Base-by-base conservation (phyloP, 2,113 vertebrate genomes). In the Neopipo cinnamomea region DNA sequence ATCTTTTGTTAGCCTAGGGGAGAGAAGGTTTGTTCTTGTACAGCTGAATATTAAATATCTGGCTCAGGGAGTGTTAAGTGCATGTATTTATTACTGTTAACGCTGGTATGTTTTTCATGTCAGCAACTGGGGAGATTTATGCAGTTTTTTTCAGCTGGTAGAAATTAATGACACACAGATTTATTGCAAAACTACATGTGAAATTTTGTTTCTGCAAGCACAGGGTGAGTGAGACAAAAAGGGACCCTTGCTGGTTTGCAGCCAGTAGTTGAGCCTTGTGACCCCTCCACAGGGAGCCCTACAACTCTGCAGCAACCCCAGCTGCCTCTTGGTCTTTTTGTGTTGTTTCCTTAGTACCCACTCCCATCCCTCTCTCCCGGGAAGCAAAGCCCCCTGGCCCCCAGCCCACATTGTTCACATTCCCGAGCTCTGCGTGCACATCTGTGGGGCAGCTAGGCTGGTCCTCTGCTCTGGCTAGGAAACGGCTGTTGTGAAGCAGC, bases 71-170 rank as follows among this genome's bases (percentile, higher is more conserved):
- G 68, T 37, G 52, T 91, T 67, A 87, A 80, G 33, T 81, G 53
- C 31, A 11, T 86, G 55, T 74, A 37, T 91, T 89, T 84, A 67
- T 63, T 86, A 31, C 37, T 78, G 19, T 46, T 91, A 49, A 41
- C 37, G n/a, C 35, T 62, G 59, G 42, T 86, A 31, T 70, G 74
- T 53, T 88, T 92, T 93, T 88, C 42, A 39, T 89, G 76, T 75
- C 76, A 70, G 35, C 79, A 86, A 0, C 3, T 0, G 5, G n/a
- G 15, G 70, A 55, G 22, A 19, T 11, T 27, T 44, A 11, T 49
- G 55, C 42, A 52, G 59, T 86, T 80, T 84, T 55, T 87, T 91
- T 86, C 59, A 80, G 37, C 47, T 47, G 41, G 22, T 39, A 33
- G 81, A 41, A 62, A 53, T 74, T 39, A 78, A 55, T 35, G 61